Conservation (phyloP, 2,888 invertebrate genomes). For the Cephus pygmeus region DNA sequence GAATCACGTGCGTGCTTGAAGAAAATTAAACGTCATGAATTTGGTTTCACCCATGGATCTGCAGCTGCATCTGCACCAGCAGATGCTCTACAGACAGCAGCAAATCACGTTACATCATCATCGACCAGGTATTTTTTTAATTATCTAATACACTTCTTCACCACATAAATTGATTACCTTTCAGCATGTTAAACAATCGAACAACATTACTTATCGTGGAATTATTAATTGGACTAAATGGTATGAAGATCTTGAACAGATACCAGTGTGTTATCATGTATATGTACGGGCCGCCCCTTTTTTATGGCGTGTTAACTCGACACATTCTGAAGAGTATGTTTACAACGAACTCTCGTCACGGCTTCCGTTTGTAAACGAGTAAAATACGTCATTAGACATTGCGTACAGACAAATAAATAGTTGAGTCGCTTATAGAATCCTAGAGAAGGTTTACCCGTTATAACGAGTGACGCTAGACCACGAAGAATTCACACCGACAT, state of each 20-base stretch:
- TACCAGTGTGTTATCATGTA: neutral
- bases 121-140: constrained; percentile 21
- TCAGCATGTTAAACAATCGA: neutral
- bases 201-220: neutral
- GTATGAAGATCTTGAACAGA: neutral
- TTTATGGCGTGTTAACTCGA: neutral
- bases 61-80: constrained; percentile 41
- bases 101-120: constrained; percentile 39
- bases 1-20: neutral
- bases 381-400: neutral
- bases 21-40: constrained; percentile 28
- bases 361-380: neutral
- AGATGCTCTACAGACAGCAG: constrained; percentile 43
- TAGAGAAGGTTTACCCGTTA: neutral
- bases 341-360: neutral
- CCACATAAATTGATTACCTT: neutral
- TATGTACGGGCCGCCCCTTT: neutral
- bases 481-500: neutral
- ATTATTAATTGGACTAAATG: neutral
- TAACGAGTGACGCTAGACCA: neutral
- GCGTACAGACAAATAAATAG: neutral
- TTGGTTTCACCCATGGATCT: constrained; percentile 40
- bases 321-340: neutral
- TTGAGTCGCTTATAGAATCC: neutral
- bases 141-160: neutral